Evolutionary conservation across 2,797 vertebrate genomes (phyloP).

Genomic region (Tachyglossus aculeatus): DNA sequence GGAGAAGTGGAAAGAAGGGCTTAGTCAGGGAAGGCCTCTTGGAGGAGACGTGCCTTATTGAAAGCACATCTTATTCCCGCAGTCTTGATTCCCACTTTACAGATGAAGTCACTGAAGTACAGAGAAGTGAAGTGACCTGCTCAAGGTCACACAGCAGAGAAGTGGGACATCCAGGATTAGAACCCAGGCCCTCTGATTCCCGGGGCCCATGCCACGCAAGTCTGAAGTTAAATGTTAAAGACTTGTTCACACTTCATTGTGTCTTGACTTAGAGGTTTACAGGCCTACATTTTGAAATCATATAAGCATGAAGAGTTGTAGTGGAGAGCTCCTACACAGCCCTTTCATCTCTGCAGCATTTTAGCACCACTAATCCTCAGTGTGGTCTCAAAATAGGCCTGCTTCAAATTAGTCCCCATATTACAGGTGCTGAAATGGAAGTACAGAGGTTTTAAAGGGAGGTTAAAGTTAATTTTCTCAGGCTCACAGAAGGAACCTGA

Average conservation of each 20-base stretch:
- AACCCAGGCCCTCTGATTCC: too few species aligned
- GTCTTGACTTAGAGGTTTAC: conserved; percentile 28
- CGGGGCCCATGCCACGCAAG: too few species aligned
- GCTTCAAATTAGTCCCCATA: conserved; percentile 38
- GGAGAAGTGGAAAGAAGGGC: too few species aligned
- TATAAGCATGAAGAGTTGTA: background rate
- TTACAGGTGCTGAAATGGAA: conserved; percentile 37
- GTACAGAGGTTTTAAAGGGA: too few species aligned
- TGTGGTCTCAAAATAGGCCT: conserved; percentile 28
- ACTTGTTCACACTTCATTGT: conserved; percentile 20
- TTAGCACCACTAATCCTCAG: conserved; percentile 29
- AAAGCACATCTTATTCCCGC: too few species aligned
- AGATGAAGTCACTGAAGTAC: too few species aligned
- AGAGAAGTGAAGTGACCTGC: too few species aligned
- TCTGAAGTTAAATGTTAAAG: conserved; percentile 17
- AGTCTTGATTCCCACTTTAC: too few species aligned
- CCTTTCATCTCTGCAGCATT: conserved; percentile 1
- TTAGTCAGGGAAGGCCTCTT: too few species aligned
- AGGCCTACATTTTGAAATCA: conserved; percentile 13
- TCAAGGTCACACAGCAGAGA: too few species aligned
- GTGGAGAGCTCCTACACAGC: background rate
- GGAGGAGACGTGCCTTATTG: too few species aligned
- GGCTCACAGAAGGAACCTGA: conserved; percentile 5
- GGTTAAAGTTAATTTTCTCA: conserved; percentile 35
- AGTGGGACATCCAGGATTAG: too few species aligned